Base-by-base conservation (phyloP, 2,888 invertebrate species). In the Hydraecia micacea region DNA sequence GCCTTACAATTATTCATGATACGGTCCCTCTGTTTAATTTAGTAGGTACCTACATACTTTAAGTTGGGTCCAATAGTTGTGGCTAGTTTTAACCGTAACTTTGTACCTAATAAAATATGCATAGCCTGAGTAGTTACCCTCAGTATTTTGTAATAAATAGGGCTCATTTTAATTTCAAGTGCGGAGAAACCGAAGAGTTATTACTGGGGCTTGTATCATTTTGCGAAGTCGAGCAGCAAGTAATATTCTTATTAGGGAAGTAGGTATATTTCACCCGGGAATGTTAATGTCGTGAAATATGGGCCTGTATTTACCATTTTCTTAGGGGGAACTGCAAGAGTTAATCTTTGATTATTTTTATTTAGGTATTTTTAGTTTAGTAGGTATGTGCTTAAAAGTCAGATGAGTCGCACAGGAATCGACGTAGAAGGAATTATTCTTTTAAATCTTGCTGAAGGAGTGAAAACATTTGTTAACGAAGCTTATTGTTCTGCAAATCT, bases 1-100 rank as follows among this genome's bases (percentile, higher is more conserved):
- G 92, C 90, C 90, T 92, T 93, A 94, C 91, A 94, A 94, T 94
- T 94, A 94, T 92, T 93, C 92, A 90, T 91, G 93, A 92, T 92
- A 92, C 91, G 91, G 90, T 86, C 88, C 78, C 87, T 83, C 85
- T 86, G 87, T 88, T 90, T 87, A 91, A 92, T 91, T 91, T 85
- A 87, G 85, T 90, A 83, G 77, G 81, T 78, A 87, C 86, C 88
- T 89, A 92, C 86, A 88, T 89, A 92, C 87, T 91, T 91, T 87
- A 73, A 75, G 83, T 79, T 73, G 49, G 55, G 77, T 72, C 73
- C 75, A 58, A 82, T 85, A 79, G 77, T 80, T 80, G 69, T 75
- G 84, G 81, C 65, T 69, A 69, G 82, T 86, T 73, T 73, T 60
- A 55, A 74, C 74, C 71, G 71, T 75, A 73, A 80, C 66, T 80